A percentile compares a stretch with the other conserved stretches of the same genome.
Conservation (phyloP, 2,113 vertebrate genomes). For the Salvelinus namaycush region DNA sequence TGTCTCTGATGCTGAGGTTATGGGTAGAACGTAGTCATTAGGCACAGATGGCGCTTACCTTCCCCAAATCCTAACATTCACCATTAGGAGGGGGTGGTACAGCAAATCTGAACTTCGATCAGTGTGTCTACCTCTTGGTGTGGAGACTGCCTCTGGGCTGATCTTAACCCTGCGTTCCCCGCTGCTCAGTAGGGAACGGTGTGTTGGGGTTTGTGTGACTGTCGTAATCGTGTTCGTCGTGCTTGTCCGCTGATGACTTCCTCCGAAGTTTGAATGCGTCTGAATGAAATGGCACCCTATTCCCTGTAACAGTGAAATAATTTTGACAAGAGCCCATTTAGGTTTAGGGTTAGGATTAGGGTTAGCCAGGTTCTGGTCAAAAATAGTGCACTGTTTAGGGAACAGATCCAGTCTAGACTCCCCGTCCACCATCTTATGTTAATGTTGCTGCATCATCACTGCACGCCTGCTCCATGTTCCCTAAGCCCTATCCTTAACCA, state of each 20-base stretch:
- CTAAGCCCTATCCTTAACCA: too few relatives aligned
- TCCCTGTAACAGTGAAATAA: not conserved
- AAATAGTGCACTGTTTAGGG: too few relatives aligned
- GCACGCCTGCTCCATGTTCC: too few relatives aligned
- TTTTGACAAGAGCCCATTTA: not conserved
- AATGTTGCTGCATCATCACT: too few relatives aligned
- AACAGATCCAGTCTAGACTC: too few relatives aligned
- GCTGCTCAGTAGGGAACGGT: conserved; percentile 31
- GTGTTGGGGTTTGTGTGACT: conserved; percentile 7
- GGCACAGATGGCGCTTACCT: not conserved
- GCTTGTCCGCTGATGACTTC: conserved; percentile 18
- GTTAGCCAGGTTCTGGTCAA: too few relatives aligned
- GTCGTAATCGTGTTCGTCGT: conserved; percentile 34
- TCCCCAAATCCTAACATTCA: conserved; percentile 25
- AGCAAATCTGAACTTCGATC: conserved; percentile 10
- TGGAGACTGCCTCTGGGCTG: not conserved
- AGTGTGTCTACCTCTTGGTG: conserved; percentile 8
- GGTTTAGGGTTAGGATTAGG: too few relatives aligned
- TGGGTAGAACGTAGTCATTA: not conserved
- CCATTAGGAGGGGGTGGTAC: not conserved
- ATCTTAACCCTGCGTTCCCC: conserved; percentile 22
- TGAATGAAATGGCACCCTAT: not conserved
- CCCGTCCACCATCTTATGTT: too few relatives aligned
- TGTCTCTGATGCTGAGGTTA: conserved; percentile 29
- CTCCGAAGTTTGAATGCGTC: conserved; percentile 1